Percentiles rank a stretch among this genome's conserved stretches.
phyloP scores from a whole-genome alignment of 2,888 invertebrate genomes.

The Cantharis flavilabris region DNA sequence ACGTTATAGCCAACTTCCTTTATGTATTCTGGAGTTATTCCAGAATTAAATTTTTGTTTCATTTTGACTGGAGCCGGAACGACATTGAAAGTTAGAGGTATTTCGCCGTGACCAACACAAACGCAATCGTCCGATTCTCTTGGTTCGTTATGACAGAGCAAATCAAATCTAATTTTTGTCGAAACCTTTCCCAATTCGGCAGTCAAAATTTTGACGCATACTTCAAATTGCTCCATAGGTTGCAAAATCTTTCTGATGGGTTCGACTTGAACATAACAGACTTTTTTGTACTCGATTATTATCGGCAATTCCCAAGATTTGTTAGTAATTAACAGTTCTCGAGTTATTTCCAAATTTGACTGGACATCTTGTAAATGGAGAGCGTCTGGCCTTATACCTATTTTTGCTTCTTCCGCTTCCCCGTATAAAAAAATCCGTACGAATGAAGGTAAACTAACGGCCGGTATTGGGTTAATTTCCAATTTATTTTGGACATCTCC shows the following conservation, averaged over 20 bases:
- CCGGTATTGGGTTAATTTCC: neutral
- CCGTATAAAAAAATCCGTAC: slow-evolving; percentile 63
- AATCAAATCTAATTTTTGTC: slow-evolving; percentile 38
- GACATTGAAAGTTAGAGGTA: slow-evolving; percentile 29
- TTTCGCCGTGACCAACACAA: slow-evolving; percentile 30
- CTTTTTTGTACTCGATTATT: slow-evolving; percentile 54
- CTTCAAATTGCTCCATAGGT: slow-evolving; percentile 49
- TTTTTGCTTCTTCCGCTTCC: slow-evolving; percentile 58
- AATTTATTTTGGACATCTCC: neutral
- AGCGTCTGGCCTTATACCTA: slow-evolving; percentile 57
- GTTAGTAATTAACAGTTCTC: slow-evolving; percentile 56
- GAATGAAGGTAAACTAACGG: neutral
- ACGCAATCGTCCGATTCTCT: slow-evolving; percentile 16
- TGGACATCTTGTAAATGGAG: slow-evolving; percentile 57
- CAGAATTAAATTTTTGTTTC: slow-evolving; percentile 44
- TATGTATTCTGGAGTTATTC: slow-evolving; percentile 46
- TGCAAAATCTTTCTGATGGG: slow-evolving; percentile 54
- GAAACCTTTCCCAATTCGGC: slow-evolving; percentile 36
- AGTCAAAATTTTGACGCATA: slow-evolving; percentile 41
- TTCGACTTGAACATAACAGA: slow-evolving; percentile 53
- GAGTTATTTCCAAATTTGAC: slow-evolving; percentile 50
- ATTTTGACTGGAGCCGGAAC: slow-evolving; percentile 10
- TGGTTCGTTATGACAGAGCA: slow-evolving; percentile 36
- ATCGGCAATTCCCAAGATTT: slow-evolving; percentile 54
- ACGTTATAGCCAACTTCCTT: slow-evolving; percentile 50